These are phyloP conservation scores for Sanderia malayensis DNA, from an alignment of 30 jellyfish, hydroid and myxozoan genomes.

Conservation along the genomic window DNA sequence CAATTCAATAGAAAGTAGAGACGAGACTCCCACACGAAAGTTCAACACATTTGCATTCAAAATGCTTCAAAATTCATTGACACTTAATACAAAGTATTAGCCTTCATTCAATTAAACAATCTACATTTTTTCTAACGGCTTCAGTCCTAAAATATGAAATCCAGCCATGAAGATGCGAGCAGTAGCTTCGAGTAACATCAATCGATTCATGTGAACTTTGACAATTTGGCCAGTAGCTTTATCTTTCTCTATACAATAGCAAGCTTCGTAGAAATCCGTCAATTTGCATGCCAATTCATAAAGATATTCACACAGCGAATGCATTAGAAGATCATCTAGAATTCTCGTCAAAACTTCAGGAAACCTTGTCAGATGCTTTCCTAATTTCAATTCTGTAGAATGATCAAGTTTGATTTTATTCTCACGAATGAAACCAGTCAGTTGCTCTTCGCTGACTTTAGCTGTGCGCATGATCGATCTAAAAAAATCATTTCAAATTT, in stretches of 20 bases:
- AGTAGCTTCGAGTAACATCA: conserved; percentile 82
- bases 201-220: conserved; percentile 88
- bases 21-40: no score
- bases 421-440: conserved; percentile 9
- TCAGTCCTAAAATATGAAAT: conserved; percentile 82
- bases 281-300: conserved; percentile 87
- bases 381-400: conserved; percentile 79
- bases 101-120: no score
- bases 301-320: conserved; percentile 88
- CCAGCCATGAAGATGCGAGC: conserved; percentile 77
- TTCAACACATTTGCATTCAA: no score
- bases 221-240: conserved; percentile 75
- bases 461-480: conserved; percentile 93
- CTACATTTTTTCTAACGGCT: conserved; percentile 77
- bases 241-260: conserved; percentile 82
- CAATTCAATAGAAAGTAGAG: no score
- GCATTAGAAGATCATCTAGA: conserved; percentile 76
- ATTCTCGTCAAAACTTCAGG: conserved; percentile 76
- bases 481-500: neutral
- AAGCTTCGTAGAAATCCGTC: conserved; percentile 96
- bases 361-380: conserved; percentile 73
- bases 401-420: conserved; percentile 67
- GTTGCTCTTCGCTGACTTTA: conserved; percentile 55
- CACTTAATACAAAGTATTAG: no score
- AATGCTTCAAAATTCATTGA: no score